Conservation (phyloP, 2,888 invertebrate species). For the Heliconius erato region DNA sequence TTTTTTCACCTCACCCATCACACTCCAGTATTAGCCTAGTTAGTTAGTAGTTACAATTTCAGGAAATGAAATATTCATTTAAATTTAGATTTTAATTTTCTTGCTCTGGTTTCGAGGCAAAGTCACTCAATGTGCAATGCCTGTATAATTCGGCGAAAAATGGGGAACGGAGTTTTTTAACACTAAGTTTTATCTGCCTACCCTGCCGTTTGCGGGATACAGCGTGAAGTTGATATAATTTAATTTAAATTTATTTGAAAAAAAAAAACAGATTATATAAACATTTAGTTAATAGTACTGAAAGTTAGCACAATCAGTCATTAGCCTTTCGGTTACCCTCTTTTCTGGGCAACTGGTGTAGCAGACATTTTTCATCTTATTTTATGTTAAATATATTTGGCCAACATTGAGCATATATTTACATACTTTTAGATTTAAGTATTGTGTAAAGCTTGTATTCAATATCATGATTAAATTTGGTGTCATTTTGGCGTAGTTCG, state of each 20-base stretch:
- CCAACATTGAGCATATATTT: background rate
- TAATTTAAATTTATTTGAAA: no score
- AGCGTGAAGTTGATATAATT: no score
- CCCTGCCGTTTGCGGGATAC: no score
- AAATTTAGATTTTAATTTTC: no score
- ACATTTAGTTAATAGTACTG: background rate
- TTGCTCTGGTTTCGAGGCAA: no score
- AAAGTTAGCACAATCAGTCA: background rate
- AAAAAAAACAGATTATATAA: no score
- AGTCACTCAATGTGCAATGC: no score
- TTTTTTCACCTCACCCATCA: background rate
- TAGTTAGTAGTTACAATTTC: background rate
- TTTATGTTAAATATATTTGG: background rate
- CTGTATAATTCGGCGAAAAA: no score
- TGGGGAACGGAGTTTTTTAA: no score
- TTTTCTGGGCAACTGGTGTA: background rate
- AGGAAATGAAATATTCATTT: no score
- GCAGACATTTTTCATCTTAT: background rate
- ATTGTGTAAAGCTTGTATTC: slow-evolving; percentile 3
- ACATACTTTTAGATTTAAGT: background rate
- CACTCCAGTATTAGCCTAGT: background rate
- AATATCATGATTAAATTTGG: slow-evolving; percentile 2
- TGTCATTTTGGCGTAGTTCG: background rate
- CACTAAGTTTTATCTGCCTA: no score
- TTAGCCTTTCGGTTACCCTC: slow-evolving; percentile 3